Conservation (phyloP, 1,140 invertebrate species). For the Ostrea denselamellosa region DNA sequence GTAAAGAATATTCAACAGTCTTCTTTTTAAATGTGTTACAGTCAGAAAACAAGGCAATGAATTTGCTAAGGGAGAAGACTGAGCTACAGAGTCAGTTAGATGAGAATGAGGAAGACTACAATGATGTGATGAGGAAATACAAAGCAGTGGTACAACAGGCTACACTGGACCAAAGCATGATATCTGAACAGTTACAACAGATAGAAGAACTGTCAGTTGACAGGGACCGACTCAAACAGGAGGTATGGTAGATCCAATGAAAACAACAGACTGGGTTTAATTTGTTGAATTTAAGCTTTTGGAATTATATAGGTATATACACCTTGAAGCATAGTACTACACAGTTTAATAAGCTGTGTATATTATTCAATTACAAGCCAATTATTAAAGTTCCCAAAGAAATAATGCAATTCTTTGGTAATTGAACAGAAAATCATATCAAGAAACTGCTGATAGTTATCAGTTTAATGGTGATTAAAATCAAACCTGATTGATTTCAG, state of each 20-base stretch:
- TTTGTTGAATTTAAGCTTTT: neutral
- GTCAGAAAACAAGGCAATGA: constrained; percentile 87
- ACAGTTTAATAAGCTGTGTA: too few species aligned
- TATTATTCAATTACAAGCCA: too few species aligned
- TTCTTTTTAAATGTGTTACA: constrained; percentile 53
- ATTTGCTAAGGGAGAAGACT: constrained; percentile 87
- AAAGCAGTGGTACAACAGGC: constrained; percentile 91
- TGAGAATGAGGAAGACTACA: constrained; percentile 94
- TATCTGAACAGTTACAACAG: constrained; percentile 89
- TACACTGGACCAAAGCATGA: constrained; percentile 88
- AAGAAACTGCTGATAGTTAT: too few species aligned
- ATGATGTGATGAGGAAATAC: constrained; percentile 95
- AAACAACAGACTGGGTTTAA: neutral
- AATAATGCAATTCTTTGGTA: too few species aligned
- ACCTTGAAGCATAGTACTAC: too few species aligned
- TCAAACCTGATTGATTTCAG: too few species aligned
- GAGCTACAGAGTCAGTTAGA: constrained; percentile 91
- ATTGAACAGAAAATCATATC: too few species aligned
- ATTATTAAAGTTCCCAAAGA: too few species aligned
- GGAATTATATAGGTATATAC: neutral
- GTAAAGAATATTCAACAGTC: neutral
- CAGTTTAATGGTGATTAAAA: too few species aligned
- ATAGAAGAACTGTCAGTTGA: constrained; percentile 89
- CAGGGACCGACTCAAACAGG: constrained; percentile 86
- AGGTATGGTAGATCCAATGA: constrained; percentile 72